Percentiles rank a stretch among this genome's conserved stretches.
phyloP scores from a whole-genome alignment of 2,888 invertebrate genomes.

The Melangyna quadrimaculata region DNA sequence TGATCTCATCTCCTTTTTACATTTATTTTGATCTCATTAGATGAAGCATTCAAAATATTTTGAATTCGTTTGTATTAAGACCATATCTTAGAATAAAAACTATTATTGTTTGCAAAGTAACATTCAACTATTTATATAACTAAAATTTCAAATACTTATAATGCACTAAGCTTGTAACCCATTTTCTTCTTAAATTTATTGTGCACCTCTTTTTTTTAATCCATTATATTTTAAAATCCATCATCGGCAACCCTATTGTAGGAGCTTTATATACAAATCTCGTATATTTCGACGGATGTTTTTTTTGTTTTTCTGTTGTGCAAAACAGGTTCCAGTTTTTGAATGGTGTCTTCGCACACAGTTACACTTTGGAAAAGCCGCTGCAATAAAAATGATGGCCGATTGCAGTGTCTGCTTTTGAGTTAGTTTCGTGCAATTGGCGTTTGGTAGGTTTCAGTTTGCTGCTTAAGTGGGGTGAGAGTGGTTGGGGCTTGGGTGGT shows the following conservation, averaged over 20 bases:
- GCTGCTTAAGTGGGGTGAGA: slow-evolving; percentile 47
- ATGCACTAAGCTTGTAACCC: too few relatives aligned
- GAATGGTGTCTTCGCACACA: slow-evolving; percentile 64
- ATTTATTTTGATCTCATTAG: too few relatives aligned
- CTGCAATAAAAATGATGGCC: slow-evolving; percentile 58
- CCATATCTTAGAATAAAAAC: too few relatives aligned
- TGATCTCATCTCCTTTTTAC: too few relatives aligned
- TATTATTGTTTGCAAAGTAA: too few relatives aligned
- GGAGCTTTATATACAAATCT: slow-evolving; percentile 46
- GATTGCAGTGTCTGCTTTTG: slow-evolving; percentile 66
- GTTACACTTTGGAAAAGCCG: slow-evolving; percentile 23
- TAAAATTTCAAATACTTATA: too few relatives aligned
- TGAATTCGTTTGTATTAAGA: too few relatives aligned
- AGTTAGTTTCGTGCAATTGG: slow-evolving; percentile 65
- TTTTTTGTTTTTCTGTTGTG: slow-evolving; percentile 11
- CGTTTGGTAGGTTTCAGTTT: slow-evolving; percentile 14
- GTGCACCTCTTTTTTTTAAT: not conserved
- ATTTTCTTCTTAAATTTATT: too few relatives aligned
- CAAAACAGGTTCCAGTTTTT: slow-evolving; percentile 62
- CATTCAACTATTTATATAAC: too few relatives aligned
- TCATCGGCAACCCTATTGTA: not conserved
- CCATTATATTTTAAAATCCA: not conserved
- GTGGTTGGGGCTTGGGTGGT: slow-evolving; percentile 65
- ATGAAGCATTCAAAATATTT: too few relatives aligned
- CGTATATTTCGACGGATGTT: not conserved